Evolutionary conservation across 2,113 vertebrate genomes (phyloP).

Genomic region (Mus musculus): GRCm39 chr11:96151501-96152000

Average conservation of each 20-base stretch:
- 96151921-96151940: background rate
- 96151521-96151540: accelerated
- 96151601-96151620: background rate
- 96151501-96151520: background rate
- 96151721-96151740: background rate
- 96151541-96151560: background rate
- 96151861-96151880: background rate
- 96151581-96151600: background rate
- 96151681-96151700: background rate
- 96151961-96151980: background rate
- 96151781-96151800: background rate
- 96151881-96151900: background rate
- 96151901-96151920: background rate
- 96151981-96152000: background rate
- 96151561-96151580: background rate
- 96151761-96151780: background rate
- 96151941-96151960: background rate
- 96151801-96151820: background rate
- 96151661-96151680: background rate
- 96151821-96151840: background rate
- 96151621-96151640: background rate
- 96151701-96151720: background rate
- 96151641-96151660: background rate
- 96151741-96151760: background rate
- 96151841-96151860: background rate